Base-by-base conservation (phyloP, 2,113 vertebrate genomes). In the Gymnogyps californianus region DNA sequence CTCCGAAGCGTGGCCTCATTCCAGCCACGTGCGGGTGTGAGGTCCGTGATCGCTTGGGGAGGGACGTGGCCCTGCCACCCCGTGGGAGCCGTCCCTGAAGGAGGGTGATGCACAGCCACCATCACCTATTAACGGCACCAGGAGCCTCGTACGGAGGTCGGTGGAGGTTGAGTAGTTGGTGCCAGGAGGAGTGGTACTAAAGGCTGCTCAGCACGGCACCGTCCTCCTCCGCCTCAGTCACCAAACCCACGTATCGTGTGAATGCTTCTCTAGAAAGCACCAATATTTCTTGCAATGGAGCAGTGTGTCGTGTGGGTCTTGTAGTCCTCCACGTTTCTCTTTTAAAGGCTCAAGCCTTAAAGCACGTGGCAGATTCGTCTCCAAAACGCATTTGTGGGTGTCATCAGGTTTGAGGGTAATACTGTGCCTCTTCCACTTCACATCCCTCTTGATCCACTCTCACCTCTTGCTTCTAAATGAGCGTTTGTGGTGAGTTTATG, bases 61-160 rank as follows among this genome's bases (percentile, higher is more conserved):
- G 77, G 40, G 28, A 57, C 1, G 4, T 51, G 29, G 59, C 29
- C 42, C 13, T 66, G 59, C 65, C 3, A 2, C 42, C 40, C 49
- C 7, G 0, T 36, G n/a, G 40, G 26, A 67, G 74, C 66, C 2
- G 0, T 52, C 87, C 44, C 32, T 34, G 76, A 5, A 7, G 40
- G 40, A 47, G 34, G 21, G 51, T n/a, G 72, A 55, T 28, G 19
- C 47, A 16, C 36, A 54, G 57, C 47, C 87, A 34, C 80, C 46
- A 2, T n/a, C 74, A 3, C 57, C 52, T 29, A 0, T 28, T 36
- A 61, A 18, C 3, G 2, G 47, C 57, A 65, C 31, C 44, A 10
- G 32, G 16, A 57, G 51, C 57, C 61, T 74, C 0, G 0, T 17
- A 1, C 14, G 0, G 9, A 58, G 58, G 20, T 28, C 7, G 5